These are phyloP conservation scores for Chaetogeoica ovagalla DNA, from an alignment of 2,888 invertebrate species.

Conservation along the genomic window DNA sequence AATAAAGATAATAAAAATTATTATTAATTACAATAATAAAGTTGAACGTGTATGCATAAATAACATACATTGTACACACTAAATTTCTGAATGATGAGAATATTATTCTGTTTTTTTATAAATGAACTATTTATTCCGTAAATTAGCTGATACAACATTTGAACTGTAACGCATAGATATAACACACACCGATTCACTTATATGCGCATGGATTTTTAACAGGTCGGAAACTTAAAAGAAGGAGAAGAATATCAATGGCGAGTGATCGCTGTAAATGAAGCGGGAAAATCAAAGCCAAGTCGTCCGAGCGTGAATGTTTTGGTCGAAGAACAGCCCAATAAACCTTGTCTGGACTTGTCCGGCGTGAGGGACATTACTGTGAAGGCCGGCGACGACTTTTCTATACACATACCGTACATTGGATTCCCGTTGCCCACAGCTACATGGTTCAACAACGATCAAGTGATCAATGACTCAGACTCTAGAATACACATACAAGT, in stretches of 20 bases:
- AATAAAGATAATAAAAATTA: too few species aligned
- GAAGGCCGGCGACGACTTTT: constrained; percentile 96
- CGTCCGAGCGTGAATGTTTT: constrained; percentile 77
- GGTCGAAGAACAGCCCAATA: constrained; percentile 91
- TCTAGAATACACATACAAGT: constrained; percentile 74
- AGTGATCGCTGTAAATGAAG: constrained; percentile 89
- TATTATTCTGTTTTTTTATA: too few species aligned
- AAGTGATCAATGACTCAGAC: constrained; percentile 76
- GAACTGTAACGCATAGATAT: too few species aligned
- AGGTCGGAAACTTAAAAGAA: constrained; percentile 81
- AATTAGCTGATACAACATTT: too few species aligned
- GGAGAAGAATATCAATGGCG: constrained; percentile 95
- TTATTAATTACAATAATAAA: too few species aligned
- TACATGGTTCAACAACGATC: constrained; percentile 88
- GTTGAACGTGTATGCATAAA: too few species aligned
- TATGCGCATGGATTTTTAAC: neutral
- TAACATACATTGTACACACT: too few species aligned
- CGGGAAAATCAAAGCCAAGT: constrained; percentile 81
- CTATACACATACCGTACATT: constrained; percentile 92
- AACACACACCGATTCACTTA: too few species aligned
- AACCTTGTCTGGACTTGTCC: constrained; percentile 92
- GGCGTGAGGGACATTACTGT: constrained; percentile 94
- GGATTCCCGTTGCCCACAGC: constrained; percentile 96
- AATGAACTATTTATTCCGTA: too few species aligned
- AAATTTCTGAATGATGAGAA: too few species aligned